These are phyloP conservation scores for Conger conger DNA, from an alignment of 2,113 vertebrate species.

Conservation along the genomic window DNA sequence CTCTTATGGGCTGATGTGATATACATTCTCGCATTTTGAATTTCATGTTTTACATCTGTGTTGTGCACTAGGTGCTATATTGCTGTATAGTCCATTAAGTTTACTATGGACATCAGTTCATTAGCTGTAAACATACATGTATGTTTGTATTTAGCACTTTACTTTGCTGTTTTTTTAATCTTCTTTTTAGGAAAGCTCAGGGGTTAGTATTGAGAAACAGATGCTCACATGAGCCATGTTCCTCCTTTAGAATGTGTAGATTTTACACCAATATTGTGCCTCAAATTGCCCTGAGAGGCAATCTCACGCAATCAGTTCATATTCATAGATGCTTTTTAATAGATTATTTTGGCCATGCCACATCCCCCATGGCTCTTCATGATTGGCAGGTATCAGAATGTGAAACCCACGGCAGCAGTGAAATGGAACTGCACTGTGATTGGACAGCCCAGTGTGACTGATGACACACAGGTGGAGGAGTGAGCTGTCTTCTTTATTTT, in stretches of 20 bases:
- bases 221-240: not conserved
- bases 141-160: not conserved
- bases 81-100: not conserved
- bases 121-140: not conserved
- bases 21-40: not conserved
- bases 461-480: slow-evolving; percentile 65
- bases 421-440: slow-evolving; percentile 75
- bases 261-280: not conserved
- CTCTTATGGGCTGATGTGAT: not conserved
- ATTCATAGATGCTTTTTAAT: not conserved
- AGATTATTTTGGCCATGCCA: not conserved
- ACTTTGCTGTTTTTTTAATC: not conserved
- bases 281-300: not conserved
- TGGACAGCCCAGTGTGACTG: slow-evolving; percentile 71
- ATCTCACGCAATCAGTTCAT: no score
- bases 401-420: slow-evolving; percentile 73
- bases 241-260: not conserved
- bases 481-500: slow-evolving; percentile 75
- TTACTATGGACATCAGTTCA: not conserved
- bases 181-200: not conserved
- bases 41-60: not conserved
- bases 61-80: not conserved
- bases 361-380: slow-evolving; percentile 23
- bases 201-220: not conserved
- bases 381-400: slow-evolving; percentile 61